Evolutionary conservation across 2,888 invertebrate genomes (phyloP), one percentile per base, ranked within the genome.

Genomic region (Periphyllus acericola): DNA sequence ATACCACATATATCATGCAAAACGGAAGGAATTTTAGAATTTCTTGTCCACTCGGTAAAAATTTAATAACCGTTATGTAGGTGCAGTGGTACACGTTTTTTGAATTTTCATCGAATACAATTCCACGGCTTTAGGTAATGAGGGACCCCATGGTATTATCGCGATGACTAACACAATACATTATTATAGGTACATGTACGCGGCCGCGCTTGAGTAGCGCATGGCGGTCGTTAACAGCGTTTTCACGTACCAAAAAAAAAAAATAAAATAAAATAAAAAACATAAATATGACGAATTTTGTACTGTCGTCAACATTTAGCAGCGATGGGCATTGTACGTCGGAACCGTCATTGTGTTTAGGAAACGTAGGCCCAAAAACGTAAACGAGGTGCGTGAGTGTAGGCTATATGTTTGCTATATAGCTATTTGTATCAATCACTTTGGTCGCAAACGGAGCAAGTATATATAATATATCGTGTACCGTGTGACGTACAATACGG

Each of bases 391-490:
- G 71, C 71, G 71, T 71, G 71, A 71, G 71, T 71, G 71, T 71
- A 17, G 21, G 21, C 60, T 21, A n/a, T n/a, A n/a, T n/a, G n/a
- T n/a, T 60, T 25, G 3, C 60, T 25, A 46, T 25, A 46, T 46
- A 6, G 60, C 71, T 71, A 74, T 74, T 74, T 74, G 74, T 74
- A 74, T 36, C 74, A 74, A 74, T 74, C 74, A 74, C 36, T 74
- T 74, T 34, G 36, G 21, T 17, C 74, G 21, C 36, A 74, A 74
- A 74, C 34, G 21, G 74, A 36, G 74, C 21, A 19, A n/a, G 72
- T 72, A 34, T 11, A 21, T 32, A 71, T 19, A 72, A 4, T 74
- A 74, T 74, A 74, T 72, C 34, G 29, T n/a, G 72, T 19, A 19
- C 60, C 9, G 25, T 19, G 25, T 25, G 60, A 6, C 68, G 68